Base-by-base conservation (phyloP, 2,888 invertebrate species). In the Ectemnius lituratus region DNA sequence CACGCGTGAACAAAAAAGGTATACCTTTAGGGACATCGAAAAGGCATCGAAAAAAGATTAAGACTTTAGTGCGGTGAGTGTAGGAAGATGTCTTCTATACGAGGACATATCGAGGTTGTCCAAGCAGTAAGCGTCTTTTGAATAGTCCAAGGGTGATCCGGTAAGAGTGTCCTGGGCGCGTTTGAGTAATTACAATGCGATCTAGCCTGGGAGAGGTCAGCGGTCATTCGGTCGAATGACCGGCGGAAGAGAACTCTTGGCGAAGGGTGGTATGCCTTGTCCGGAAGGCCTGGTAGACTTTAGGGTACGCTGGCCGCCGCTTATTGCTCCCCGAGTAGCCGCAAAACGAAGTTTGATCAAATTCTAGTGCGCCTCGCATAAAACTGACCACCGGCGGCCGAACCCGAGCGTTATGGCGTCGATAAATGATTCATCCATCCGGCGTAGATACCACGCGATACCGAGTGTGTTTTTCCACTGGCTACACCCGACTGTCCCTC, bases 291-390 rank as follows among this genome's bases (percentile, higher is more conserved):
- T 47, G 64, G 62, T 62, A 68, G 58, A 37, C 37, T 37, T 37
- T 37, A 37, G 37, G 83, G 82, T 81, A 68, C 78, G 83, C 81
- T 16, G 75, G 62, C 74, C 75, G 57, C 67, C 80, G 73, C 90
- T 90, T 90, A 91, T 90, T 90, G 88, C 91, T 91, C 91, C 91
- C 91, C 87, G 88, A 91, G 91, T 90, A 89, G 86, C 89, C 90
- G 90, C 91, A 90, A 91, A 91, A 89, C 89, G 89, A 89, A 91
- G 88, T 91, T 91, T 91, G 90, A 91, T 91, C 91, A 91, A 90
- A 91, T 91, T 91, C 90, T 89, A 90, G 89, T 88, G 88, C 88
- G 88, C 87, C 84, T 85, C n/a, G 87, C 90, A 90, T 91, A 91
- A 91, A 91, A 91, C 91, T 91, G 91, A 91, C 91, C 66, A 52